Evolutionary conservation across 2,888 invertebrate genomes (phyloP), one percentile per base, ranked within the genome.

Genomic region (Andrena trimmerana): DNA sequence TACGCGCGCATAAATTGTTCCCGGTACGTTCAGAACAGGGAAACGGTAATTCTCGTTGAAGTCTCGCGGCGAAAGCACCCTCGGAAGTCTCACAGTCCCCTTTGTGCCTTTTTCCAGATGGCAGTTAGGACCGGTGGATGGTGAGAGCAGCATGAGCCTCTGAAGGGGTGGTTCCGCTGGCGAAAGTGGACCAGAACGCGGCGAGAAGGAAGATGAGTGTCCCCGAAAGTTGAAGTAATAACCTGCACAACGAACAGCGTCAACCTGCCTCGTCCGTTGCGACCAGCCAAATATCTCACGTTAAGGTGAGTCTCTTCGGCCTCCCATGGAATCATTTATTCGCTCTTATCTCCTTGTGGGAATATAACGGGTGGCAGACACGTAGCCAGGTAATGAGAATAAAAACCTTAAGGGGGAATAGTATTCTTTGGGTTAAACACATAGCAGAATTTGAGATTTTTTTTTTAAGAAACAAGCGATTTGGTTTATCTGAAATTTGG

Each of bases 251-350:
- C 91, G 90, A 91, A 90, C 89, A 92, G 90, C 92, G 89, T 90
- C 91, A 93, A 88, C 89, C 93, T 93, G 93, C 90, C 92, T 92
- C 91, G 90, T 92, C 91, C 89, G 86, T 91, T 91, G 92, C 91
- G 90, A 89, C 91, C 91, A 92, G 92, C 88, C 89, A 92, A 91
- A 93, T 87, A 91, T 92, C 89, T 92, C 90, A 90, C 92, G 91
- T 91, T 93, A 93, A 93, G 93, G 93, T 93, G 78, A 86, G 50
- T 13, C 6, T 29, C 2, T 50, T 42, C 13, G 42, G 0, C 0
- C 13, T 57, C 10, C 7, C 1, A 27, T 8, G 27, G 20, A 57
- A 10, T 10, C 13, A 4, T 52, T 20, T n/a, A 52, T 16, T 42
- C 31, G 5, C 0, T 16, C 8, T 10, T 24, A 0, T 16, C 10